Evolutionary conservation across 1,140 invertebrate genomes (phyloP), one percentile per base, ranked within the genome.

Genomic region (Drosophila funebris): DNA sequence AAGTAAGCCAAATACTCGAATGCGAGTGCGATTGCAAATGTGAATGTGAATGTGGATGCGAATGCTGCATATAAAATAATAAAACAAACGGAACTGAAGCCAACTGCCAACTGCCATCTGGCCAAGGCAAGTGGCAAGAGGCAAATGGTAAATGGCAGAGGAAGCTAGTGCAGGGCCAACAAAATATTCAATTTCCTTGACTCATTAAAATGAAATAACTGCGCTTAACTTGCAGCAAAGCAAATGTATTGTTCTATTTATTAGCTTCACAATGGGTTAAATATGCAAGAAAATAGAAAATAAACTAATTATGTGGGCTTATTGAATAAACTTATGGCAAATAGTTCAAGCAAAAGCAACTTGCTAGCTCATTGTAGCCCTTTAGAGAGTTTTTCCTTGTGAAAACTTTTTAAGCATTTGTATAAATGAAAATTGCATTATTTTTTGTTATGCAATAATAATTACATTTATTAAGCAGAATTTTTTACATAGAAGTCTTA

Each of bases 161-260:
- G 29, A 39, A 71, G 64, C 64, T 20, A 27, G 66, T 58, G 66
- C 66, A 63, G 29, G 18, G 37, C 60, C 37, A 78, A 58, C 53
- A 73, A 70, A 77, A 88, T 83, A 88, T 88, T 89, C 83, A 88
- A 88, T 88, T 88, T 88, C 37, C 84, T 56, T 60, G 50, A 62
- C 78, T 88, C 83, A 88, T 88, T 88, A 88, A 88, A 88, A 88
- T 88, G 78, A 83, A 88, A 88, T 83, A 88, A 88, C 75, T 64
- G 36, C 54, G 66, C 78, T 75, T 56, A 41, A 0, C 36, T 24
- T 46, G 27, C 8, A 18, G 37, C 37, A 50, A 24, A 44, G 5
- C 14, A 41, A 14, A 37, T n/a, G 41, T 36, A 11, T 43, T 36
- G 22, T 22, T 6, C 11, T 41, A 14, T 50, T 14, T 22, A n/a